Evolutionary conservation across 2,888 invertebrate species (phyloP).

Genomic region (Hofmannophila pseudospretella): DNA sequence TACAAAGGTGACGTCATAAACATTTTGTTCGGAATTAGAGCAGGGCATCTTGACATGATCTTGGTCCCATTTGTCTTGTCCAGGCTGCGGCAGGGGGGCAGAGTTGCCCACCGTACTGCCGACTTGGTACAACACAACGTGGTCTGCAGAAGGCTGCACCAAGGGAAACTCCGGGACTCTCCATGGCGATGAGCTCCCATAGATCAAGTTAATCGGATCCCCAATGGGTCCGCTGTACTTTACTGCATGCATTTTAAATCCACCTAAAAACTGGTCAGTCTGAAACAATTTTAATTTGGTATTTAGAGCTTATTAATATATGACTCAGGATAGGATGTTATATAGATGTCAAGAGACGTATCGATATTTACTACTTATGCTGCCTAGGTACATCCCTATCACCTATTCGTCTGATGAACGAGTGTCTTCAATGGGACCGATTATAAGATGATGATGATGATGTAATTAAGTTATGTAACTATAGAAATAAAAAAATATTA

Average conservation of each 20-base stretch:
- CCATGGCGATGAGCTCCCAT: neutral
- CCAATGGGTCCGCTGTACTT: no score
- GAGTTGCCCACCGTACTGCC: no score
- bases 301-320: no score
- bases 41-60: constrained; percentile 92
- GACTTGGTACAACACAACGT: constrained; percentile 83
- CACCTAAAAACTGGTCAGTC: neutral
- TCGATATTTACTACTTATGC: no score
- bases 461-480: no score
- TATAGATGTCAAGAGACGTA: no score
- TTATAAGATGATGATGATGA: no score
- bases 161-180: neutral
- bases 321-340: no score
- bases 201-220: neutral
- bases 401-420: no score
- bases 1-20: constrained; percentile 84
- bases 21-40: constrained; percentile 84
- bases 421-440: no score
- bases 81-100: constrained; percentile 81
- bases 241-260: neutral
- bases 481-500: no score
- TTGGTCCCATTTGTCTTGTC: constrained; percentile 87
- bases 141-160: constrained; percentile 72
- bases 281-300: neutral
- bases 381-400: no score